phyloP scores from a whole-genome alignment of 1,140 invertebrate species.

The Caenorhabditis tropicalis region DNA sequence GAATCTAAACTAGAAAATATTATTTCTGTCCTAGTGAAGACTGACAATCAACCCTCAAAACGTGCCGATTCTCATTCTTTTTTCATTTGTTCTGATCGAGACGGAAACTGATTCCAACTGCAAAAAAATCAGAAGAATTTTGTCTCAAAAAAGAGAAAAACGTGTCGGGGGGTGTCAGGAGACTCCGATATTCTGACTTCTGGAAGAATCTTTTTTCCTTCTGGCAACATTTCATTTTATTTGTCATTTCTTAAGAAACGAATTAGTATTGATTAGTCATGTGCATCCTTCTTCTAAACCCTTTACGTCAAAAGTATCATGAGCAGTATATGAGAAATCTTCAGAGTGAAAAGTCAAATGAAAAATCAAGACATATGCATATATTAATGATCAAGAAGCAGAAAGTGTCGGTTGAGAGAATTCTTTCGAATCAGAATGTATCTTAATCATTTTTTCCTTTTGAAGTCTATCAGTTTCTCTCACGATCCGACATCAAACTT shows the following conservation, averaged over 20 bases:
- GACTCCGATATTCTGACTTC: neutral
- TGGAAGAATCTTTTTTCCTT: neutral
- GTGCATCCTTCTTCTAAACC: neutral
- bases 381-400: neutral
- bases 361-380: neutral
- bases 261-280: neutral
- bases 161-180: too few relatives aligned
- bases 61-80: too few relatives aligned
- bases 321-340: neutral
- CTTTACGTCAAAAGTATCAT: neutral
- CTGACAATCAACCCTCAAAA: too few relatives aligned
- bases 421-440: neutral
- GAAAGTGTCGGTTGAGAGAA: neutral
- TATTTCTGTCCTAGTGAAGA: too few relatives aligned
- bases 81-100: too few relatives aligned
- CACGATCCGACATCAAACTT: neutral
- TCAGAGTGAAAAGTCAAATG: neutral
- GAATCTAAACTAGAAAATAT: too few relatives aligned
- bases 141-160: too few relatives aligned
- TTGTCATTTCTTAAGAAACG: neutral
- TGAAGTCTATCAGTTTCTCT: neutral
- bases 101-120: too few relatives aligned
- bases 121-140: too few relatives aligned
- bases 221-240: neutral
- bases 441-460: neutral